Percentiles rank a stretch among this genome's conserved stretches.
phyloP scores from a whole-genome alignment of 2,113 vertebrate species.

The Chaetodon auriga region DNA sequence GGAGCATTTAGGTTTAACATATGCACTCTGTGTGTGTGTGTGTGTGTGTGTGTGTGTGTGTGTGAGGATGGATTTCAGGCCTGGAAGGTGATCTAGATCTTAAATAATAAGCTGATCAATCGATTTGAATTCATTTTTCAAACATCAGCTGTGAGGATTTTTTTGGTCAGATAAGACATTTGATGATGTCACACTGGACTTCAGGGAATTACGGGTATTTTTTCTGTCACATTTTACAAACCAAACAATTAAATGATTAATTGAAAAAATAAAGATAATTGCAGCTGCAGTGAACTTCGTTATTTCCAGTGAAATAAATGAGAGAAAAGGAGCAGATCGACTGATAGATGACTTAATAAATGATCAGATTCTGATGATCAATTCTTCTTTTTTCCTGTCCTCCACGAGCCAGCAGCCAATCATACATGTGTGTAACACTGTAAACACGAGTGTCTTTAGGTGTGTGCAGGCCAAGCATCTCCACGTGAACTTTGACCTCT shows the following conservation, averaged over 20 bases:
- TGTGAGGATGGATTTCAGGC: background rate
- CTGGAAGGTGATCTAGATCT: no score
- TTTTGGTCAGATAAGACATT: background rate
- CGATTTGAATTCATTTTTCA: background rate
- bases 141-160: no score
- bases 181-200: background rate
- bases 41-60: no score
- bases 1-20: background rate
- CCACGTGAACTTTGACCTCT: constrained; percentile 31
- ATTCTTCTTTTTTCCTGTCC: background rate
- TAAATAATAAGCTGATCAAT: background rate
- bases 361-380: no score
- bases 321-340: background rate
- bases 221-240: background rate
- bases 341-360: background rate
- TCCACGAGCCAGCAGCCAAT: background rate
- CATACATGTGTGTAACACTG: background rate
- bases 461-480: background rate
- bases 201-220: background rate
- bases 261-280: background rate
- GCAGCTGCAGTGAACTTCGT: no score
- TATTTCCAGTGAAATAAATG: background rate
- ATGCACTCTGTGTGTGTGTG: background rate
- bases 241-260: background rate
- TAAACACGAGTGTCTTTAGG: background rate